Evolutionary conservation across 2,797 vertebrate genomes (phyloP).

Genomic region (Pseudopleuronectes americanus): DNA sequence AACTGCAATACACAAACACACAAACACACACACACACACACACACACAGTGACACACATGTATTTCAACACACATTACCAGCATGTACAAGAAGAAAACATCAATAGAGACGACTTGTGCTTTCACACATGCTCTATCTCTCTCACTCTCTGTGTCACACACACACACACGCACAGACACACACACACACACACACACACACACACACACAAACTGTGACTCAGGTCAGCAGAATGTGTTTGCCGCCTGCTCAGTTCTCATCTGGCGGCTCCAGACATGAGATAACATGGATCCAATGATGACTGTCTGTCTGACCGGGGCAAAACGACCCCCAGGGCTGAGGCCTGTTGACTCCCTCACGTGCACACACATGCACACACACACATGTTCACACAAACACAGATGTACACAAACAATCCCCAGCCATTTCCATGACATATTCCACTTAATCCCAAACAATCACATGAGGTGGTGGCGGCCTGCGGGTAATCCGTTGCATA

Average conservation of each 20-base stretch:
- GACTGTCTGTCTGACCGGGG: conserved; percentile 69
- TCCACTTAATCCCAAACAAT: conserved; percentile 60
- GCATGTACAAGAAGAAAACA: conserved; percentile 12
- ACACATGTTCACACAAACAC: conserved; percentile 21
- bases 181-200: conserved; percentile 16
- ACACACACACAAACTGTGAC: conserved; percentile 59
- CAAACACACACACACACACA: conserved; percentile 28
- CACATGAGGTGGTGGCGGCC: conserved; percentile 38
- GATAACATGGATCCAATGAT: conserved; percentile 76
- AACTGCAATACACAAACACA: conserved; percentile 41
- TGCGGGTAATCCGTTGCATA: conserved; percentile 58
- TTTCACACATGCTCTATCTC: conserved; percentile 3
- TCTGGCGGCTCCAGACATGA: conserved; percentile 77
- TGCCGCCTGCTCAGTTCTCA: conserved; percentile 69
- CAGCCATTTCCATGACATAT: conserved; percentile 36
- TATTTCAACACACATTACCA: background rate
- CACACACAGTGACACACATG: conserved; percentile 2
- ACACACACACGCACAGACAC: conserved; percentile 24
- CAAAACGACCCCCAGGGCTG: conserved; percentile 59
- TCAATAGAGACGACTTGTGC: conserved; percentile 8
- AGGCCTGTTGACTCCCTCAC: conserved; percentile 35
- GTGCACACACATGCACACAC: conserved; percentile 33
- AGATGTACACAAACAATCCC: conserved; percentile 49
- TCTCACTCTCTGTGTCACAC: conserved; percentile 5
- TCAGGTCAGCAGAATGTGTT: conserved; percentile 75